Conservation (phyloP, 2,888 invertebrate species). For the Arctia plantaginis region DNA sequence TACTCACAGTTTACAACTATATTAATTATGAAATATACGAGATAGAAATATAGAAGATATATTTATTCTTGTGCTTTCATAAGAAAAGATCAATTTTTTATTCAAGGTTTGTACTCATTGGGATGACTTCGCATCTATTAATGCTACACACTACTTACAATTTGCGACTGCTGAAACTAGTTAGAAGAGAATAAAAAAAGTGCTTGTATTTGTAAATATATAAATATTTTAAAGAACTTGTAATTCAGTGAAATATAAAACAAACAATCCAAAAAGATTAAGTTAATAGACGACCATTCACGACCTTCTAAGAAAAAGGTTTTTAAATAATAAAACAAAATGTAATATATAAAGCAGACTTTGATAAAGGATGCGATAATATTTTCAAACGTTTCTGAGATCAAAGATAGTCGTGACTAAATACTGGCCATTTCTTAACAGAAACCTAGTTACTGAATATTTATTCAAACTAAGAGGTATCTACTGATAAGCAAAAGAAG, state of each 20-base stretch:
- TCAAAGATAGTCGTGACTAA: constrained; percentile 45
- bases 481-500: constrained; percentile 23
- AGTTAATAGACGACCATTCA: neutral
- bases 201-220: neutral
- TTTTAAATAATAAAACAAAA: constrained; percentile 6
- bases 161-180: too few relatives aligned
- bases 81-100: too few relatives aligned
- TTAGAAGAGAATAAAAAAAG: neutral
- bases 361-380: constrained; percentile 31
- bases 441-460: constrained; percentile 35
- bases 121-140: too few relatives aligned
- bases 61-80: too few relatives aligned
- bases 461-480: constrained; percentile 37
- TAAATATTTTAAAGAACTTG: neutral
- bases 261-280: neutral
- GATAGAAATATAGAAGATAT: too few relatives aligned
- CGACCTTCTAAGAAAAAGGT: neutral
- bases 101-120: too few relatives aligned
- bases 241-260: neutral
- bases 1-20: neutral
- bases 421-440: constrained; percentile 45
- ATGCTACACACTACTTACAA: too few relatives aligned
- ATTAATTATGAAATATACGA: neutral
- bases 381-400: constrained; percentile 41
- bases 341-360: constrained; percentile 3